Base-by-base conservation (phyloP, 2,888 invertebrate genomes). In the Trichopoda pennipes region DNA sequence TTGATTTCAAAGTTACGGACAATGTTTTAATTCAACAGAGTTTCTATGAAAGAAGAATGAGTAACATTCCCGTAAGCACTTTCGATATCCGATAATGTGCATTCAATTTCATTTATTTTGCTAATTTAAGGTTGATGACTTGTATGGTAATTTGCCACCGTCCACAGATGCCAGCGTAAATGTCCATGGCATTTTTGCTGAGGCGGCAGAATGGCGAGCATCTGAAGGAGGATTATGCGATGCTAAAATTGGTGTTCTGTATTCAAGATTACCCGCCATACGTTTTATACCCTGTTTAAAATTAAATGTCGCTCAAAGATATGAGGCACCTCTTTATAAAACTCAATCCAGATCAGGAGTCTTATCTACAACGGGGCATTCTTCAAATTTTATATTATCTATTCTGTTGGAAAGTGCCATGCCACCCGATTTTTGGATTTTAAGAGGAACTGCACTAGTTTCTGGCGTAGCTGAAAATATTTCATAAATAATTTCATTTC, bases 331-430 rank as follows among this genome's bases (percentile, higher is more conserved):
- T 0, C 91, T 98, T 16, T 98, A 98, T 91, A 98, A 97, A 92
- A 98, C 98, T 0, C 94, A 96, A 42, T 94, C 95, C 85, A 93
- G 98, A 79, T 96, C 97, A 23, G 98, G 98, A 53, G 94, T 94
- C 0, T 92, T 98, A 16, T 97, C 97, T 9, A 98, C 97, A 0
- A 98, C 97, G 0, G 98, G 98, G 0, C 97, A 97, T 91, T 97
- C 97, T 86, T 98, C 97, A 1, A 98, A 98, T 92, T 98, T 97
- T 89, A 96, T 98, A 42, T 93, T 97, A 55, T 93, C 96, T 0
- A 94, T 97, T 80, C 91, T 95, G 38, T 88, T 98, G 64, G 94
- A 95, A 0, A 93, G 95, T 0, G 88, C 91, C 19, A 92, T 93
- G 84, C 90, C 93, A 0, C 93, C 95, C 56, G 94, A 94, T 85